Percentiles rank a stretch among this genome's conserved stretches.
Evolutionary conservation across 2,797 vertebrate species (phyloP).

Genomic region (Myripristis jacobus): DNA sequence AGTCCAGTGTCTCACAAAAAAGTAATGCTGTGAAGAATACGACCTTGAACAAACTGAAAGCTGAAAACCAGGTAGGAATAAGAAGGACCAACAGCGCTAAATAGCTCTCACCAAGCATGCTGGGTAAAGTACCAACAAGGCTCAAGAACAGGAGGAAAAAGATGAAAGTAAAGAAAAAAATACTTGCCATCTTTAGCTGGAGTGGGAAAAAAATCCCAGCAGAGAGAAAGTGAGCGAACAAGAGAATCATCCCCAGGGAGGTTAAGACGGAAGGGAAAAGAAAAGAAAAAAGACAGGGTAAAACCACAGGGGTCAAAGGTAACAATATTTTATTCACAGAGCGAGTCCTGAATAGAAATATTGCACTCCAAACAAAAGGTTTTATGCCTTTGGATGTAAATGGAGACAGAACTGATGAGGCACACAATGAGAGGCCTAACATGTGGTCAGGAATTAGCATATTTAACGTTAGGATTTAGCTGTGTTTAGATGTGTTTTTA

Average conservation of each 20-base stretch:
- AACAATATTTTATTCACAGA: conserved; percentile 99
- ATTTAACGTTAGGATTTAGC: conserved; percentile 27
- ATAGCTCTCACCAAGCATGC: conserved; percentile 44
- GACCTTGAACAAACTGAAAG: neutral
- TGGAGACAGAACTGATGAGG: conserved; percentile 63
- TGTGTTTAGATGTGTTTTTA: conserved; percentile 46
- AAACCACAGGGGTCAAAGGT: conserved; percentile 93
- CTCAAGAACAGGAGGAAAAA: conserved; percentile 87
- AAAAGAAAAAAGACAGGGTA: conserved; percentile 82
- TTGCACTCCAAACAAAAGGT: conserved; percentile 84
- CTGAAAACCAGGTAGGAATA: conserved; percentile 26
- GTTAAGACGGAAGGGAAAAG: conserved; percentile 74
- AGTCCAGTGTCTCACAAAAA: conserved; percentile 10
- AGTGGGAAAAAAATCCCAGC: conserved; percentile 89
- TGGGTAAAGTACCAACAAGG: conserved; percentile 50
- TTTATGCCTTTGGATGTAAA: conserved; percentile 70
- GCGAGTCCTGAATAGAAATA: conserved; percentile 98
- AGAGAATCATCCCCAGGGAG: conserved; percentile 70
- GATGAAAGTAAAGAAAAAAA: conserved; percentile 75
- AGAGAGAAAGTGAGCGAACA: conserved; percentile 73
- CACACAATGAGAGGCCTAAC: conserved; percentile 56
- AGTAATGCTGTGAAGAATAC: conserved; percentile 3
- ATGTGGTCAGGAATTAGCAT: conserved; percentile 57
- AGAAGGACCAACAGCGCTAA: conserved; percentile 21
- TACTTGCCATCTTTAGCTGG: conserved; percentile 86